Base-by-base conservation (phyloP, 2,888 invertebrate genomes). In the Carterocephalus palaemon region DNA sequence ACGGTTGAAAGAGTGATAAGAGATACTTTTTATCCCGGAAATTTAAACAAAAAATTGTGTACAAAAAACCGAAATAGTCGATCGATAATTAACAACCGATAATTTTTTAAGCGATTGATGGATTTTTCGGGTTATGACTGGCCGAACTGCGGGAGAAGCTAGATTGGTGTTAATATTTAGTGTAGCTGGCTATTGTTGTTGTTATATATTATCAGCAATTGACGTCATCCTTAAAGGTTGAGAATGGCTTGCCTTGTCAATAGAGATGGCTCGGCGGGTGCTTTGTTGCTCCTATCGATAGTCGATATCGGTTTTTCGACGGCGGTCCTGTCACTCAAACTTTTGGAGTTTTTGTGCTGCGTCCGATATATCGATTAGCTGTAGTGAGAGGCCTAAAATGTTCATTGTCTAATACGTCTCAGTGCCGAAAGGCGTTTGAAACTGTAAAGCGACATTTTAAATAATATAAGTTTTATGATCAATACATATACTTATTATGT, bases 321-420 rank as follows among this genome's bases (percentile, higher is more conserved):
- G 84, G 86, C 85, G 85, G 85, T 81, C 86, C 81, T 72, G 86
- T 85, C 86, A 85, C 80, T 86, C 86, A 85, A 78, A 69, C 64
- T 61, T 67, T 77, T 75, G 54, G 69, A 63, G 73, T 76, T 81
- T 82, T 83, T 84, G 73, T 80, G 58, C 47, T 61, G 23, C 19
- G 56, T 62, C 64, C 70, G 70, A 72, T 80, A 70, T 76, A 73
- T 76, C 67, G 67, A 62, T 64, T 57, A 70, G 79, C 67, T 61
- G 64, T 59, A 47, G 74, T 46, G 48, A 16, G 49, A 64, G 36
- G 36, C 45, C 32, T 45, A 38, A 45, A 38, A 45, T 38, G 45
- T 45, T 29, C 45, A 38, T 38, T 45, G 45, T 45, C 29, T 45
- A 31, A 32, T 45, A 23, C 38, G 24, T 37, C 36, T 37, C 9